Evolutionary conservation across 2,888 invertebrate species (phyloP).

Genomic region (Bellardia bayeri): DNA sequence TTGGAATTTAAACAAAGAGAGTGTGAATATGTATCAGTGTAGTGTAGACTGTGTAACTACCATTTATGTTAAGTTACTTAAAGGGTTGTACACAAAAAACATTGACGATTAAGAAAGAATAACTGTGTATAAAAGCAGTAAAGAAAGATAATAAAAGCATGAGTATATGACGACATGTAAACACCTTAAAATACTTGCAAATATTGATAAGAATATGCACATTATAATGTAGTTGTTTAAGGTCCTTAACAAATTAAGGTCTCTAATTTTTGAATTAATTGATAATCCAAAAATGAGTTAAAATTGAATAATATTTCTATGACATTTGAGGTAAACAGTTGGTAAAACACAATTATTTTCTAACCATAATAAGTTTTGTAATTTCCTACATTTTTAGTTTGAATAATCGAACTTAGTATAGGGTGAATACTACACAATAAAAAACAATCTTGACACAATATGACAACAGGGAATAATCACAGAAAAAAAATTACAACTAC

Average conservation of each 20-base stretch:
- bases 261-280: no score
- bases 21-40: neutral
- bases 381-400: no score
- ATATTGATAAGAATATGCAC: no score
- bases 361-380: no score
- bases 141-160: neutral
- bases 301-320: no score
- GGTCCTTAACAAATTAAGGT: no score
- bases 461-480: slow-evolving; percentile 64
- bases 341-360: no score
- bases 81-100: slow-evolving; percentile 27
- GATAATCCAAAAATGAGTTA: no score
- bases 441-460: slow-evolving; percentile 42
- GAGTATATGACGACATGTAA: no score
- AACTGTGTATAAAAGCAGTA: neutral
- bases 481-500: slow-evolving; percentile 22
- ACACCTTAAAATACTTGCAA: no score
- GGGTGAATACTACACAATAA: neutral
- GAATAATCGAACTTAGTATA: neutral
- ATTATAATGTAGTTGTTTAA: no score
- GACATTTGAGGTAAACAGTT: no score
- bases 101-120: neutral
- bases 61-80: slow-evolving; percentile 23
- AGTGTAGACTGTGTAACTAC: neutral
- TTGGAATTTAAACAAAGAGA: neutral